A percentile compares a stretch with the other conserved stretches of the same genome.
Evolutionary conservation across 2,888 invertebrate genomes (phyloP).

Genomic region (Drosophila subquinaria): DNA sequence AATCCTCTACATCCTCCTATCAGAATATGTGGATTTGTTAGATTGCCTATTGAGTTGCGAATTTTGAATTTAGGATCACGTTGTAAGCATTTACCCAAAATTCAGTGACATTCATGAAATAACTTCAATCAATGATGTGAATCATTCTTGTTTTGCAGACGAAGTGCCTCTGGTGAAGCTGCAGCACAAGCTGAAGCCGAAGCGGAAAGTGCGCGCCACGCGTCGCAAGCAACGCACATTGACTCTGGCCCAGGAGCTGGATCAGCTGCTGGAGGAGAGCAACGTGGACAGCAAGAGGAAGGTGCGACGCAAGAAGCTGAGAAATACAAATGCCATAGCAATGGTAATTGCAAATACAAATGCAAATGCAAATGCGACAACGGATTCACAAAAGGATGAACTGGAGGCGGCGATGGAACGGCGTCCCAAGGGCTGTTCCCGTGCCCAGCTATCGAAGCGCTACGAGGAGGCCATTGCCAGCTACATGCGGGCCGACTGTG

Average conservation of each 20-base stretch:
- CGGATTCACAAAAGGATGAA: conserved; percentile 47
- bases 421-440: conserved; percentile 73
- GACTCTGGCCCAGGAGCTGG: conserved; percentile 57
- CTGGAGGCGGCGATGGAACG: conserved; percentile 62
- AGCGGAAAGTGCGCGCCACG: conserved; percentile 36
- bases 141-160: conserved; percentile 34
- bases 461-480: conserved; percentile 74
- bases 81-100: not conserved
- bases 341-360: not conserved
- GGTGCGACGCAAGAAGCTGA: conserved; percentile 36
- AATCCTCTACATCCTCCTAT: too few species aligned
- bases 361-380: not conserved
- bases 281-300: conserved; percentile 10
- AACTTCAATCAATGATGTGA: too few species aligned
- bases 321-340: not conserved
- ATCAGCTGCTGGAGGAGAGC: conserved; percentile 48
- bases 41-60: too few species aligned
- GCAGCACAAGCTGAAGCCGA: conserved; percentile 59
- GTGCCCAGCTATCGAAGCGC: conserved; percentile 66
- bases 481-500: conserved; percentile 78
- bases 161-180: conserved; percentile 67
- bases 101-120: not conserved
- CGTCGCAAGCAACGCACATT: conserved; percentile 24
- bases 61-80: too few species aligned
- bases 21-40: too few species aligned